Conservation (phyloP, 2,888 invertebrate genomes). For the Strigamia transsilvanica region DNA sequence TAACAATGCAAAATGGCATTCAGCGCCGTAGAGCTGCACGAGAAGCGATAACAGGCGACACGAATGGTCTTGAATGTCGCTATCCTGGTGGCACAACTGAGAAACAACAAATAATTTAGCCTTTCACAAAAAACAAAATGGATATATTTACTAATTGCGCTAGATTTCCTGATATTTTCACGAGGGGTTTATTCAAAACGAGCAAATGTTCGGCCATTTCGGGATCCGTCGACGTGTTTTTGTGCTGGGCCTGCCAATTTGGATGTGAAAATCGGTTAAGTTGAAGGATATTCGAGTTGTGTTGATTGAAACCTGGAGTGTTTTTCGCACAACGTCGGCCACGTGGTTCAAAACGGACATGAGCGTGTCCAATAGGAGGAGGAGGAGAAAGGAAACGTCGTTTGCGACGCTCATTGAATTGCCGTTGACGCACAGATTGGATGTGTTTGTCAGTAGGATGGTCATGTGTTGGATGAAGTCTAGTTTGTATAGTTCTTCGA, state of each 20-base stretch:
- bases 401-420: not conserved
- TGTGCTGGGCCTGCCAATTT: not conserved
- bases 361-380: conserved; percentile 15
- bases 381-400: conserved; percentile 16
- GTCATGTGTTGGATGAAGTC: conserved; percentile 23
- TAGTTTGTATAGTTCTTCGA: conserved; percentile 34
- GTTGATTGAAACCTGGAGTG: not conserved
- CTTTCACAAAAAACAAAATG: not conserved
- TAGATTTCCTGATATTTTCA: conserved; percentile 10
- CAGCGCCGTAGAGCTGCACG: conserved; percentile 19
- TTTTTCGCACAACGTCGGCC: not conserved
- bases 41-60: conserved; percentile 8
- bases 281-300: not conserved
- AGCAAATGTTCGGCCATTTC: conserved; percentile 29
- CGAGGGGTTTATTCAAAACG: conserved; percentile 32
- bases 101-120: not conserved
- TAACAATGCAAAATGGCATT: conserved; percentile 23
- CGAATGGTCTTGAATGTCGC: not conserved
- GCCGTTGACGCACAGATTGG: not conserved
- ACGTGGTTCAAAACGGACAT: conserved; percentile 24
- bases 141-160: conserved; percentile 26
- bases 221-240: not conserved
- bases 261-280: not conserved
- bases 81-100: not conserved
- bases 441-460: not conserved